Percentiles rank a stretch among this genome's conserved stretches.
phyloP scores from a whole-genome alignment of 2,113 vertebrate species.

The Oreochromis tanganicae region DNA sequence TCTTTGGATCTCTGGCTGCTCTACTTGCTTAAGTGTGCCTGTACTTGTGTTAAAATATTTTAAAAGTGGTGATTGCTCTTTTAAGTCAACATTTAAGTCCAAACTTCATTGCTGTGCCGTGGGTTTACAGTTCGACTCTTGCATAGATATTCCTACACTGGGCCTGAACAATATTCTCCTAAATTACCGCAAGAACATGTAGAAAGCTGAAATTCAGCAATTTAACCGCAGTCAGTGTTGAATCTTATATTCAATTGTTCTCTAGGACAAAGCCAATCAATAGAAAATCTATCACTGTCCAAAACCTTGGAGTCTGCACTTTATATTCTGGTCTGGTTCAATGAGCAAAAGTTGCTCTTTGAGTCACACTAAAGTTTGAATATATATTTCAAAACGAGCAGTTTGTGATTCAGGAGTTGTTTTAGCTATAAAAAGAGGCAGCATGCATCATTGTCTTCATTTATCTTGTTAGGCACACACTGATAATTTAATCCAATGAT shows the following conservation, averaged over 20 bases:
- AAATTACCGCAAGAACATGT: neutral
- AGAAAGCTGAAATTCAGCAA: neutral
- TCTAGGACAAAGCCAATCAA: constrained; percentile 18
- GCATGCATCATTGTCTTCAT: neutral
- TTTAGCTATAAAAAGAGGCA: neutral
- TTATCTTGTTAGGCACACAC: neutral
- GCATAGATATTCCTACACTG: neutral
- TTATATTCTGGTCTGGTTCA: neutral
- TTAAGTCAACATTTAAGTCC: too few relatives aligned
- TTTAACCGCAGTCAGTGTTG: constrained; percentile 1
- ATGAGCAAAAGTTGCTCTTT: neutral
- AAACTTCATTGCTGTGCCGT: neutral
- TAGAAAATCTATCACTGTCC: constrained; percentile 10
- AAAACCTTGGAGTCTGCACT: neutral
- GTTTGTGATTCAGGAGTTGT: neutral
- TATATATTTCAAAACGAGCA: neutral
- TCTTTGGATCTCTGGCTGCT: neutral
- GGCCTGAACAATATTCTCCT: neutral
- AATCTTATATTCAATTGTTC: constrained; percentile 3
- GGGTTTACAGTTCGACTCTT: neutral
- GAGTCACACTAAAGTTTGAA: neutral
- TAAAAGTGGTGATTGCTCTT: fast-evolving
- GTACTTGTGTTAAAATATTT: neutral
- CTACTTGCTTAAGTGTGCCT: neutral
- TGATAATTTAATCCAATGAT: neutral